A percentile compares a stretch with the other conserved stretches of the same genome.
These are phyloP conservation scores for Palythoa caribaeorum DNA, from an alignment of 92 coral and sea anemone species.

Conservation along the genomic window DNA sequence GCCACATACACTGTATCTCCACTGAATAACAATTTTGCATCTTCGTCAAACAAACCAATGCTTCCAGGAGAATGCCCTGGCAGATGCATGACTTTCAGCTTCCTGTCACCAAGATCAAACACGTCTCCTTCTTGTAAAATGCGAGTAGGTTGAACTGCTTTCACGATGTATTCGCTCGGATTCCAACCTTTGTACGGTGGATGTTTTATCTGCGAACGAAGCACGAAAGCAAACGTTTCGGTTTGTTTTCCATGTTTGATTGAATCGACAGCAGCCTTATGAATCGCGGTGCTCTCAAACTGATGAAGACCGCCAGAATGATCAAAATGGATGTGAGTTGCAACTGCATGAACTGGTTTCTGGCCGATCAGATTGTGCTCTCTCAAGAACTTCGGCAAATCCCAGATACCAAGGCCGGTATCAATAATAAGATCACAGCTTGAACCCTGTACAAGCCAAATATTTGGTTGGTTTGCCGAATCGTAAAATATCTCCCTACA, in stretches of 20 bases:
- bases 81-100: slow-evolving; percentile 74
- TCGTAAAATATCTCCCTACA: slow-evolving; percentile 72
- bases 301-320: slow-evolving; percentile 90
- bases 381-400: slow-evolving; percentile 76
- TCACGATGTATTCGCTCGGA: slow-evolving; percentile 64
- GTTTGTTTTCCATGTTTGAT: slow-evolving; percentile 60
- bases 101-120: slow-evolving; percentile 80
- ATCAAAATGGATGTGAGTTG: slow-evolving; percentile 87
- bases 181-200: slow-evolving; percentile 74
- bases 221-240: slow-evolving; percentile 46
- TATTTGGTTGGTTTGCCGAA: slow-evolving; percentile 73
- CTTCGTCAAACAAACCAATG: slow-evolving; percentile 79
- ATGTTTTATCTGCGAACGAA: slow-evolving; percentile 50
- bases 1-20: slow-evolving; percentile 75
- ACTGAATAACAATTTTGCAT: slow-evolving; percentile 67
- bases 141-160: slow-evolving; percentile 68
- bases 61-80: slow-evolving; percentile 90
- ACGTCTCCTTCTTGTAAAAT: slow-evolving; percentile 76
- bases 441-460: slow-evolving; percentile 87
- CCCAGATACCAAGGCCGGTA: slow-evolving; percentile 88
- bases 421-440: slow-evolving; percentile 74
- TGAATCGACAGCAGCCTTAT: slow-evolving; percentile 55
- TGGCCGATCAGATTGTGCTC: slow-evolving; percentile 64
- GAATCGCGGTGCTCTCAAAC: slow-evolving; percentile 72
- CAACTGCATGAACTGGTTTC: slow-evolving; percentile 77